A percentile compares a stretch with the other conserved stretches of the same genome.
These are phyloP conservation scores for Scartelaos histophorus DNA, from an alignment of 2,113 vertebrate genomes.

Conservation along the genomic window DNA sequence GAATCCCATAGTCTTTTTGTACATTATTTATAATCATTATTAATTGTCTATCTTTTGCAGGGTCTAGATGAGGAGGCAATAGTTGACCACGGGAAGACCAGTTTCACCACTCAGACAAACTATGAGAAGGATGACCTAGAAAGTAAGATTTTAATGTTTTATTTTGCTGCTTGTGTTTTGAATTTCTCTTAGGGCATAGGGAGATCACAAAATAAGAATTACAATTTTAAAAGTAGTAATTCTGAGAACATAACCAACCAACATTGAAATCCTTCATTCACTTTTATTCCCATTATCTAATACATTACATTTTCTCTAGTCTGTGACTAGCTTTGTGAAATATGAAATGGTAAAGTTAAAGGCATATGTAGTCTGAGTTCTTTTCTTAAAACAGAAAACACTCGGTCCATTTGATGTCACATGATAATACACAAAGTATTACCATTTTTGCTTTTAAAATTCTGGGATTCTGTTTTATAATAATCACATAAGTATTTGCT, in stretches of 20 bases:
- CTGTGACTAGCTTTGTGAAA: not conserved
- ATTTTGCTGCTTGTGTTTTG: not conserved
- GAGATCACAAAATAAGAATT: too few species aligned
- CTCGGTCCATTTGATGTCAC: too few species aligned
- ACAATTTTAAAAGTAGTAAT: too few species aligned
- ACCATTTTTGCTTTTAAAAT: too few species aligned
- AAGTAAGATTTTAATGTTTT: slow-evolving; percentile 79
- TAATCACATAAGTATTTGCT: not conserved
- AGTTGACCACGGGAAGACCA: slow-evolving; percentile 93
- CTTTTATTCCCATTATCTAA: not conserved
- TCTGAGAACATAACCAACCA: too few species aligned
- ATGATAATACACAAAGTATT: too few species aligned
- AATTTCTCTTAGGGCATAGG: too few species aligned
- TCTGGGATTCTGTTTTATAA: too few species aligned
- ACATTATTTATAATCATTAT: not conserved
- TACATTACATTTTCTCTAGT: not conserved
- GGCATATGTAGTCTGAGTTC: too few species aligned
- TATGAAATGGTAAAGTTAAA: too few species aligned
- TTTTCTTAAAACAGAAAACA: too few species aligned
- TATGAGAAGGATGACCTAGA: slow-evolving; percentile 92
- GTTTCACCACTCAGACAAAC: slow-evolving; percentile 89
- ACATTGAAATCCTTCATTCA: too few species aligned
- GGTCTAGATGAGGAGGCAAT: slow-evolving; percentile 93
- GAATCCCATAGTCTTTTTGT: not conserved
- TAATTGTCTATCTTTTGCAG: slow-evolving; percentile 61